These are phyloP conservation scores for Nymphalis c-album DNA, from an alignment of 2,888 invertebrate genomes.

Conservation along the genomic window DNA sequence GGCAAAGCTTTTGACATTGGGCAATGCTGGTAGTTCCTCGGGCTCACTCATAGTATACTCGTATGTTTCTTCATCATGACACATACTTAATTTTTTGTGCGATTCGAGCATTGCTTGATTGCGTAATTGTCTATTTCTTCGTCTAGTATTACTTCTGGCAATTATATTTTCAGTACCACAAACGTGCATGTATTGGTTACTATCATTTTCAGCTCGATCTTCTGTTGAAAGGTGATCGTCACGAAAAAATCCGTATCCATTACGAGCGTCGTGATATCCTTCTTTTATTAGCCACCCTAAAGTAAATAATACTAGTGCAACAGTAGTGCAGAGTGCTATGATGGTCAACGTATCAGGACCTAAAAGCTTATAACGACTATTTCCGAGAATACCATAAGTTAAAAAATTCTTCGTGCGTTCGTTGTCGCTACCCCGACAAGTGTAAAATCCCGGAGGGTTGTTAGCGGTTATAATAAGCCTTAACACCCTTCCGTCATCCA, in stretches of 20 bases:
- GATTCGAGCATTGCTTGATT: slow-evolving; percentile 56
- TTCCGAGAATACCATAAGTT: slow-evolving; percentile 70
- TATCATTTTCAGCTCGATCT: slow-evolving; percentile 65
- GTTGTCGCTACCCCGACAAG: slow-evolving; percentile 62
- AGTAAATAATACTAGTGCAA: slow-evolving; percentile 59
- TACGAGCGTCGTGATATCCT: slow-evolving; percentile 64
- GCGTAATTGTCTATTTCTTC: slow-evolving; percentile 50
- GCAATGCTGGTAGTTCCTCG: slow-evolving; percentile 55
- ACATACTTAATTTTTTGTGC: slow-evolving; percentile 55
- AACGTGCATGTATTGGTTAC: slow-evolving; percentile 61
- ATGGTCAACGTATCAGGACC: slow-evolving; percentile 61
- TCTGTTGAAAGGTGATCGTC: slow-evolving; percentile 65
- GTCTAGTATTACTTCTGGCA: slow-evolving; percentile 62
- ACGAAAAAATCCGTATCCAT: slow-evolving; percentile 70
- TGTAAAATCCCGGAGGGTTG: slow-evolving; percentile 68
- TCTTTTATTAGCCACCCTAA: slow-evolving; percentile 64
- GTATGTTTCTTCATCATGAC: slow-evolving; percentile 37
- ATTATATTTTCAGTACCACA: slow-evolving; percentile 53
- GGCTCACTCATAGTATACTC: slow-evolving; percentile 48
- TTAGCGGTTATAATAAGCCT: slow-evolving; percentile 58
- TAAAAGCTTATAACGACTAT: slow-evolving; percentile 54
- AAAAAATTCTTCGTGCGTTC: slow-evolving; percentile 62
- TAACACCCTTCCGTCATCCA: slow-evolving; percentile 64
- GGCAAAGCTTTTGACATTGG: slow-evolving; percentile 49
- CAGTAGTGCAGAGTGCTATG: slow-evolving; percentile 61